Conservation (phyloP, 2,888 invertebrate species). For the Stenodera caucasica region DNA sequence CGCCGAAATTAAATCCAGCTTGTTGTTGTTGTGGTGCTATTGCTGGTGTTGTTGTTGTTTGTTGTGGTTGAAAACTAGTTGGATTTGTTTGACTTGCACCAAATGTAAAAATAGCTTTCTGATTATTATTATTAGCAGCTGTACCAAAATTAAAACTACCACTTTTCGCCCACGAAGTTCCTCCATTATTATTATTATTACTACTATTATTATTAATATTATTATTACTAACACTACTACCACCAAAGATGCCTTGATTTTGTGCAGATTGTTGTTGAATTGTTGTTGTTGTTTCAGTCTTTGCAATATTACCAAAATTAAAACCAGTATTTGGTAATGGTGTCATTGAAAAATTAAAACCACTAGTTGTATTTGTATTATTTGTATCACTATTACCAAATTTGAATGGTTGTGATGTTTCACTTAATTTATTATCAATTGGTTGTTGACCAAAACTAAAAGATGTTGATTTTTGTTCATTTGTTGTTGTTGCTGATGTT, state of each 20-base stretch:
- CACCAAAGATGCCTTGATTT: conserved; percentile 19
- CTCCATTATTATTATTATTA: background rate
- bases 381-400: conserved; percentile 20
- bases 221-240: conserved; percentile 11
- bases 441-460: conserved; percentile 3
- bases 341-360: conserved; percentile 19
- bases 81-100: conserved; percentile 31
- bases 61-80: conserved; percentile 6
- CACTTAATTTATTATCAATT: conserved; percentile 17
- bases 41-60: conserved; percentile 7
- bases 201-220: background rate
- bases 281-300: conserved; percentile 10
- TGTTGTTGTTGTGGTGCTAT: background rate
- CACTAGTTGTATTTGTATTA: conserved; percentile 26
- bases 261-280: conserved; percentile 7
- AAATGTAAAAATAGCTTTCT: conserved; percentile 46
- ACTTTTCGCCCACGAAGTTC: conserved; percentile 29
- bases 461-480: conserved; percentile 16
- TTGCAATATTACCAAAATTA: conserved; percentile 45
- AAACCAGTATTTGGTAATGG: conserved; percentile 44
- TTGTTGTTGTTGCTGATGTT: conserved; percentile 9
- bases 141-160: conserved; percentile 48
- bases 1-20: conserved; percentile 49
- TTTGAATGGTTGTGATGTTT: conserved; percentile 30
- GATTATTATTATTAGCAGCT: conserved; percentile 33